A percentile compares a stretch with the other conserved stretches of the same genome.
Conservation (phyloP, 2,113 vertebrate genomes). For the Crotalus viridis region DNA sequence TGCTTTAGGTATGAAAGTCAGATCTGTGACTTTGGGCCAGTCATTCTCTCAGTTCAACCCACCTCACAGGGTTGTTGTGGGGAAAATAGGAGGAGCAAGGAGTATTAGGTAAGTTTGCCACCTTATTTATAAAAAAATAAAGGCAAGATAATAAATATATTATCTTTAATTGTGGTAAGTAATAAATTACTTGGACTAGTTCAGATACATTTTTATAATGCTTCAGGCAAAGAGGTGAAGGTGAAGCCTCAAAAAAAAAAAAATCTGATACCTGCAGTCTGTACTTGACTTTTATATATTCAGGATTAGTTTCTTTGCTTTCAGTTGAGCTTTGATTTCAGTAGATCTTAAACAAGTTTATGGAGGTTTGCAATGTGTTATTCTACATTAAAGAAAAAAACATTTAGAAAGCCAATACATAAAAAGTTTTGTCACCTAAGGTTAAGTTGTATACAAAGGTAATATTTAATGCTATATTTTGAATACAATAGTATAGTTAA, state of each 20-base stretch:
- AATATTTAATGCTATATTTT: conserved; percentile 17
- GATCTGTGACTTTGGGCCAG: neutral
- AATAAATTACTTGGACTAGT: neutral
- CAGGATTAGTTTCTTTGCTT: neutral
- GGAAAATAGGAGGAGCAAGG: neutral
- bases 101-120: neutral
- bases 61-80: neutral
- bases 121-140: neutral
- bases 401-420: neutral
- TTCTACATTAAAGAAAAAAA: neutral
- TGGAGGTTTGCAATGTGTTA: neutral
- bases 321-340: neutral
- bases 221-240: neutral
- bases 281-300: neutral
- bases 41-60: neutral
- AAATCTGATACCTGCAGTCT: neutral
- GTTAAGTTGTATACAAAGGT: neutral
- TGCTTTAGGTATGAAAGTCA: neutral
- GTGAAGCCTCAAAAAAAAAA: neutral
- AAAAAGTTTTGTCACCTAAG: neutral
- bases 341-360: neutral
- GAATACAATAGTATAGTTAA: conserved; percentile 27
- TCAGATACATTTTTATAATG: neutral
- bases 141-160: neutral
- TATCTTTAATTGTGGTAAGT: neutral